phyloP scores from a whole-genome alignment of 2,113 vertebrate species.

The Pteropus alecto region DNA sequence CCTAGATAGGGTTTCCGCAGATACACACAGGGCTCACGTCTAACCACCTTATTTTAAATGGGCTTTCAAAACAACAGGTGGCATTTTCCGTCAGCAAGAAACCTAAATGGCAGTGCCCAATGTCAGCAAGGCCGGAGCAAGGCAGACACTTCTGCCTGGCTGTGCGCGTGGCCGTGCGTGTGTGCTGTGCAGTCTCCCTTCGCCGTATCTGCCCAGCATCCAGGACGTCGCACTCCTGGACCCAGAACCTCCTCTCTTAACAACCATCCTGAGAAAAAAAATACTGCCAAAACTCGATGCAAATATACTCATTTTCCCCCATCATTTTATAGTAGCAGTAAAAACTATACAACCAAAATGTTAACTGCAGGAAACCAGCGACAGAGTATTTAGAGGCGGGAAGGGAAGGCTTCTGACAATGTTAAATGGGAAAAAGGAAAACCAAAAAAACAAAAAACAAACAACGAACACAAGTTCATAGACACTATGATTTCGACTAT shows the following conservation, averaged over 20 bases:
- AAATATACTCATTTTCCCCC: neutral
- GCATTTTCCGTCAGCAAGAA: neutral
- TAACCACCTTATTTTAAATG: neutral
- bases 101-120: neutral
- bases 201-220: neutral
- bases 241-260: neutral
- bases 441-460: too few species aligned
- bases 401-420: neutral
- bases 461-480: neutral
- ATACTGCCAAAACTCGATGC: neutral
- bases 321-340: neutral
- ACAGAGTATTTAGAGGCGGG: neutral
- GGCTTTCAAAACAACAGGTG: slow-evolving; percentile 65
- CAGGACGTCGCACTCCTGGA: too few species aligned
- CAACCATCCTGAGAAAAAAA: neutral
- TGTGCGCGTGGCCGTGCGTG: neutral
- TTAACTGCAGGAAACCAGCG: neutral
- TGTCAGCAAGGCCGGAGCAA: neutral
- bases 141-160: neutral
- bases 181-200: neutral
- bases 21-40: neutral
- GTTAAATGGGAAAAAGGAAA: too few species aligned
- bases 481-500: accelerated
- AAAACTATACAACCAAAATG: neutral
- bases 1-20: neutral